These are phyloP conservation scores for Trilocha varians DNA, from an alignment of 2,888 invertebrate genomes.

Conservation along the genomic window DNA sequence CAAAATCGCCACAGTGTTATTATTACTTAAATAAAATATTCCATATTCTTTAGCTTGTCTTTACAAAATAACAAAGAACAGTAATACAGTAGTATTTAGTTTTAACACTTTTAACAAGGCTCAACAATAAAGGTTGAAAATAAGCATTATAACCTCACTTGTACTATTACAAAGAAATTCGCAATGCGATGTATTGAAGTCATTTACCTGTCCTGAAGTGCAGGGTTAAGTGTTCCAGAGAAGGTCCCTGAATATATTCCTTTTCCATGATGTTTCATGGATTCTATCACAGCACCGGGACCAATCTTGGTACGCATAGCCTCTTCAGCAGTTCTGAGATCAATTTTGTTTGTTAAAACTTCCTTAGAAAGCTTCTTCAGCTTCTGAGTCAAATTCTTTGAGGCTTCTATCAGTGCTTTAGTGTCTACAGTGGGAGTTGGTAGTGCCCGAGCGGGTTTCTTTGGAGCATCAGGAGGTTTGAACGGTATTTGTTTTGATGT, in stretches of 20 bases:
- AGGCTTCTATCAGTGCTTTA: constrained; percentile 88
- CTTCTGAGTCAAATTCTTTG: constrained; percentile 92
- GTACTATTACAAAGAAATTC: no score
- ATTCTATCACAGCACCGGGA: constrained; percentile 88
- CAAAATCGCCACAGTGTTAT: neutral
- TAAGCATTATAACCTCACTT: no score
- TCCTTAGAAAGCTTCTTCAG: constrained; percentile 91
- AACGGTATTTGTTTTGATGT: constrained; percentile 53
- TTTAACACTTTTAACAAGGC: no score
- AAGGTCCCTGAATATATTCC: constrained; percentile 98
- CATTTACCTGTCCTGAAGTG: constrained; percentile 88
- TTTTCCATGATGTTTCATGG: constrained; percentile 94
- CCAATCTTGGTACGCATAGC: constrained; percentile 59
- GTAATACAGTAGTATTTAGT: no score
- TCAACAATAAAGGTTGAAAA: no score
- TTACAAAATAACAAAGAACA: no score
- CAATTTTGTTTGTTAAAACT: constrained; percentile 82
- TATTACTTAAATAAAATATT: no score
- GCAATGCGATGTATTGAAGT: constrained; percentile 1
- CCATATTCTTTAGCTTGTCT: no score
- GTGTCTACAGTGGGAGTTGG: constrained; percentile 74
- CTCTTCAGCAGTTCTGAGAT: constrained; percentile 62
- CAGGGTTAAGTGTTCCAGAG: constrained; percentile 94
- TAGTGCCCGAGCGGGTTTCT: constrained; percentile 45
- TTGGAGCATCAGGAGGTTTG: constrained; percentile 51